phyloP scores from a whole-genome alignment of 2,797 vertebrate species.

The Alfaro cultratus region DNA sequence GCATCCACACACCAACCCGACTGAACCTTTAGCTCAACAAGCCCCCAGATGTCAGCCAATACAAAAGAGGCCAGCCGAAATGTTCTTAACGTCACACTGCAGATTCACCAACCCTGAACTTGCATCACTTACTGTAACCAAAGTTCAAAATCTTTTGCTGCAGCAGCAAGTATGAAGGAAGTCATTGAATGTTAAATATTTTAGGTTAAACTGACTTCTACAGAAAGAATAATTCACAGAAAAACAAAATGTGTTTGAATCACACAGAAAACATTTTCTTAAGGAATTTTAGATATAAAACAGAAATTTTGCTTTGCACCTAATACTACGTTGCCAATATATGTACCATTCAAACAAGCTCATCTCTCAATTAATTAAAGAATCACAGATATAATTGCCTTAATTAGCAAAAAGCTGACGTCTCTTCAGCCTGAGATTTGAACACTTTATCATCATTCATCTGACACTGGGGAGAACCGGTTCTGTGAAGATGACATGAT shows the following conservation, averaged over 20 bases:
- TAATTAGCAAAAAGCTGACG: background rate
- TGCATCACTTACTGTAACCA: slow-evolving; percentile 56
- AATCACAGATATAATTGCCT: background rate
- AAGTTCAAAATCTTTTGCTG: slow-evolving; percentile 51
- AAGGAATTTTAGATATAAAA: background rate
- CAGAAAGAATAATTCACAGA: background rate
- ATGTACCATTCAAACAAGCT: background rate
- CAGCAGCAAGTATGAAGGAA: slow-evolving; percentile 4
- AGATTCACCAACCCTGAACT: slow-evolving; percentile 38
- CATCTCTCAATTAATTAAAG: background rate
- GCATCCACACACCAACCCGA: background rate
- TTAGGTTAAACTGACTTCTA: background rate
- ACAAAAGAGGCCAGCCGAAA: slow-evolving; percentile 5
- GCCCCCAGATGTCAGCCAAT: slow-evolving; percentile 56
- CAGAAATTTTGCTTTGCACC: background rate
- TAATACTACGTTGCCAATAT: background rate
- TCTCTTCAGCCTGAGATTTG: slow-evolving; percentile 8
- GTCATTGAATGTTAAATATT: background rate
- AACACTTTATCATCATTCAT: slow-evolving; percentile 13
- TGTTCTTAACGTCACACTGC: slow-evolving; percentile 24
- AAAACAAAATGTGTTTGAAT: background rate
- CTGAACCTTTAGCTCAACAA: slow-evolving; percentile 24
- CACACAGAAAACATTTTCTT: background rate
- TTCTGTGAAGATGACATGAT: slow-evolving; percentile 23
- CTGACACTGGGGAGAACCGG: slow-evolving; percentile 29